Percentiles rank a stretch among this genome's conserved stretches.
Conservation (phyloP, 2,113 vertebrate species). For the Notothenia rossii region DNA sequence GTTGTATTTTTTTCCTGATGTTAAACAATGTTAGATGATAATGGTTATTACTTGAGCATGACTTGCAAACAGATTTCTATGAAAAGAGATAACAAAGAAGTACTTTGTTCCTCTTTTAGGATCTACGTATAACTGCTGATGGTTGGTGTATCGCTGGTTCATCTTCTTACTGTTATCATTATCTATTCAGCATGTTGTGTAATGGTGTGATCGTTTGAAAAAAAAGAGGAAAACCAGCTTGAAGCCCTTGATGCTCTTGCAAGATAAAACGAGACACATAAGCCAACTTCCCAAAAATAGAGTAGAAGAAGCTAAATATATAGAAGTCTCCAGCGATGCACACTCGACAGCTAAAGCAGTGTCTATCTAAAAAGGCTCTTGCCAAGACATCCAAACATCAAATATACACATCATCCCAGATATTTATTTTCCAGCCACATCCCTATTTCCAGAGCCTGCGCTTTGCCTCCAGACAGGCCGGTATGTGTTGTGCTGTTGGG, state of each 20-base stretch:
- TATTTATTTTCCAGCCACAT: slow-evolving; percentile 80
- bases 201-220: neutral
- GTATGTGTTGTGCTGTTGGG: slow-evolving; percentile 79
- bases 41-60: neutral
- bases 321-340: slow-evolving; percentile 41
- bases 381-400: slow-evolving; percentile 73
- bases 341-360: slow-evolving; percentile 59
- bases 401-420: slow-evolving; percentile 72
- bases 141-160: neutral
- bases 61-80: neutral
- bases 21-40: neutral
- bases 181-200: slow-evolving; percentile 1
- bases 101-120: slow-evolving; percentile 18
- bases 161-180: neutral
- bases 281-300: slow-evolving; percentile 65
- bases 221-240: slow-evolving; percentile 25
- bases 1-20: too few species aligned
- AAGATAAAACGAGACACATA: slow-evolving; percentile 54
- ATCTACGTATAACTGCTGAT: neutral
- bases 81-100: slow-evolving; percentile 8
- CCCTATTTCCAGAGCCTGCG: slow-evolving; percentile 69
- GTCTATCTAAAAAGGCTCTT: slow-evolving; percentile 63
- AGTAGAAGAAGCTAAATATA: slow-evolving; percentile 64
- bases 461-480: slow-evolving; percentile 79
- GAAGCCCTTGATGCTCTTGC: slow-evolving; percentile 26